These are phyloP conservation scores for Pachyuromys duprasi DNA, from an alignment of 2,797 vertebrate genomes.

Conservation along the genomic window DNA sequence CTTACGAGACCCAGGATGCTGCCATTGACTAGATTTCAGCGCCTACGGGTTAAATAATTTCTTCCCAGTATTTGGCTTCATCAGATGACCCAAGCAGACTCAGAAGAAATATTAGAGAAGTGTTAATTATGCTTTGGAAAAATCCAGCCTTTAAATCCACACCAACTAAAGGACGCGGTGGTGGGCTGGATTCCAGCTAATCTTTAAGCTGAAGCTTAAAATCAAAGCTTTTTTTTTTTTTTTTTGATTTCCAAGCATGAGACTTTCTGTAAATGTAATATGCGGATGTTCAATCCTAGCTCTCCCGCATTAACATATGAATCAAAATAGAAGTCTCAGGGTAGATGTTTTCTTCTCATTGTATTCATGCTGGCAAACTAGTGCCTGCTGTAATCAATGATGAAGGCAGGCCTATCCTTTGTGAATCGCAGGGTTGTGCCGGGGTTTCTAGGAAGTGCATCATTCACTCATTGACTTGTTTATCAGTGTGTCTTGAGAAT, in stretches of 20 bases:
- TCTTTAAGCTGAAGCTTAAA: constrained; percentile 57
- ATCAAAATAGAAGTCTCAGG: constrained; percentile 14
- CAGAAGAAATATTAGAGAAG: constrained; percentile 83
- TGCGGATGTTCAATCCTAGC: background rate
- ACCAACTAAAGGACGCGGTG: constrained; percentile 56
- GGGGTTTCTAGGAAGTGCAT: background rate
- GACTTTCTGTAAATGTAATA: constrained; percentile 36
- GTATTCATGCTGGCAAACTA: background rate
- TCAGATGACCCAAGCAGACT: constrained; percentile 73
- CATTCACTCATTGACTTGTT: background rate
- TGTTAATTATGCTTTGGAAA: constrained; percentile 82
- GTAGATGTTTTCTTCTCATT: background rate
- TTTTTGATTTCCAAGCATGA: constrained; percentile 33
- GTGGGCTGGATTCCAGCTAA: constrained; percentile 20
- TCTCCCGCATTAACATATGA: background rate
- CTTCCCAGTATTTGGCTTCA: constrained; percentile 79
- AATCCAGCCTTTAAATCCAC: constrained; percentile 72
- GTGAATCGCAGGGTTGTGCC: background rate
- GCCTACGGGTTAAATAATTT: constrained; percentile 80
- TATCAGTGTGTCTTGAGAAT: background rate
- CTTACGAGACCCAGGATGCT: constrained; percentile 62
- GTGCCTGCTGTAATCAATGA: background rate
- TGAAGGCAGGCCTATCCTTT: background rate
- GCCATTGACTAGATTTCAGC: constrained; percentile 72
- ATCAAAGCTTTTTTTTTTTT: background rate